Conservation (phyloP, 2,888 invertebrate genomes). For the Pterobdella sp. region DNA sequence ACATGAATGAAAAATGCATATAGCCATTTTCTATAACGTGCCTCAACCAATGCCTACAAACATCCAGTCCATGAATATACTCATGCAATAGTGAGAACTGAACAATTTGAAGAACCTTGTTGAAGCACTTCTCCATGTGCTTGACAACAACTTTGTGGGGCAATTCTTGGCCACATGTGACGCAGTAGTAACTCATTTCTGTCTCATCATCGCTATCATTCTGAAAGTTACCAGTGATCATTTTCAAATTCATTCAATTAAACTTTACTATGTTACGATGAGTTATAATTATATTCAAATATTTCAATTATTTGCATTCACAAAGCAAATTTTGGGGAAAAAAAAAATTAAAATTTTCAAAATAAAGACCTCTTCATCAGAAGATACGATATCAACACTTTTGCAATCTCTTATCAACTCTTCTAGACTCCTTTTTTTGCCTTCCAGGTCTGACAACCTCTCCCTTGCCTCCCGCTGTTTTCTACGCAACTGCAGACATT, state of each 20-base stretch:
- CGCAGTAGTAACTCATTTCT: slow-evolving; percentile 82
- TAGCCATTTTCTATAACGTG: too few relatives aligned
- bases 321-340: slow-evolving; percentile 8
- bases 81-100: neutral
- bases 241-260: neutral
- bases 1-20: neutral
- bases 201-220: slow-evolving; percentile 56
- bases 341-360: neutral
- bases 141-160: slow-evolving; percentile 81
- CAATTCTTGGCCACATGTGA: slow-evolving; percentile 92
- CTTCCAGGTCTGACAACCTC: slow-evolving; percentile 57
- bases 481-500: slow-evolving; percentile 69
- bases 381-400: slow-evolving; percentile 26
- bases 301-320: neutral
- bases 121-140: slow-evolving; percentile 96
- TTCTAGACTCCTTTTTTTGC: slow-evolving; percentile 61
- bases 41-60: too few relatives aligned
- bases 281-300: neutral
- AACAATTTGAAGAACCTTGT: slow-evolving; percentile 59
- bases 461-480: slow-evolving; percentile 71
- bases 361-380: slow-evolving; percentile 41
- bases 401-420: slow-evolving; percentile 70
- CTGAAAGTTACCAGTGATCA: too few relatives aligned
- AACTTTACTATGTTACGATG: neutral
- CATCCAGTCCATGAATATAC: neutral